Percentiles rank a stretch among this genome's conserved stretches.
phyloP scores from a whole-genome alignment of 2,797 vertebrate species.

The Enteromius trimaculatus region DNA sequence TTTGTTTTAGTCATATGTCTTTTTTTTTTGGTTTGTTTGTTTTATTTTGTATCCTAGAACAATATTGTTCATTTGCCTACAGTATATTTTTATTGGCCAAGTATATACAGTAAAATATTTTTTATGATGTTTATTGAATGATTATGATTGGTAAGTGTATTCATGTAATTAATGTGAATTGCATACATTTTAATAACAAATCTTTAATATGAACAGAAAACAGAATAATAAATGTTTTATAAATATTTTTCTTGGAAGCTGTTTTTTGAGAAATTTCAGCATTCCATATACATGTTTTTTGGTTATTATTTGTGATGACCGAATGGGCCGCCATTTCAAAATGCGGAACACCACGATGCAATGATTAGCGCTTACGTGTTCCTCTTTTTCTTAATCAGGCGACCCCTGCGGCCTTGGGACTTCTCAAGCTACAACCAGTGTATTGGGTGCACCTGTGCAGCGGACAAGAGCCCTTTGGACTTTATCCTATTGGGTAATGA shows the following conservation, averaged over 20 bases:
- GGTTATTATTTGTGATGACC: constrained; percentile 4
- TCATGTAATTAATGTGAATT: too few relatives aligned
- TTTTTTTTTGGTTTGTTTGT: too few relatives aligned
- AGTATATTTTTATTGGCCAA: background rate
- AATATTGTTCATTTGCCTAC: too few relatives aligned
- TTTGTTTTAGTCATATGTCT: background rate
- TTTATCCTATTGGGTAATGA: constrained; percentile 49
- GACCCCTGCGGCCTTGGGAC: constrained; percentile 18
- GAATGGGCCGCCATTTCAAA: background rate
- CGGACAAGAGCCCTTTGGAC: constrained; percentile 30
- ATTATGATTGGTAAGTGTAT: background rate
- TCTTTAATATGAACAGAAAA: too few relatives aligned
- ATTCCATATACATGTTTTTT: background rate
- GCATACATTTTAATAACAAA: too few relatives aligned
- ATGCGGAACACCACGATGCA: constrained; percentile 26
- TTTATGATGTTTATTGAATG: background rate
- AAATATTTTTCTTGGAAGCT: background rate
- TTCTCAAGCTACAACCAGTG: constrained; percentile 26
- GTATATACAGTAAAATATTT: background rate
- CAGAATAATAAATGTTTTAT: background rate
- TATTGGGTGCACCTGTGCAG: constrained; percentile 46
- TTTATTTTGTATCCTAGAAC: too few relatives aligned
- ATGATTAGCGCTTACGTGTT: constrained; percentile 19
- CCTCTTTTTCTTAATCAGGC: constrained; percentile 12
- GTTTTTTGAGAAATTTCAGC: background rate